Evolutionary conservation across 1,140 invertebrate genomes (phyloP), one percentile per base, ranked within the genome.

Genomic region (Nylanderia fulva): DNA sequence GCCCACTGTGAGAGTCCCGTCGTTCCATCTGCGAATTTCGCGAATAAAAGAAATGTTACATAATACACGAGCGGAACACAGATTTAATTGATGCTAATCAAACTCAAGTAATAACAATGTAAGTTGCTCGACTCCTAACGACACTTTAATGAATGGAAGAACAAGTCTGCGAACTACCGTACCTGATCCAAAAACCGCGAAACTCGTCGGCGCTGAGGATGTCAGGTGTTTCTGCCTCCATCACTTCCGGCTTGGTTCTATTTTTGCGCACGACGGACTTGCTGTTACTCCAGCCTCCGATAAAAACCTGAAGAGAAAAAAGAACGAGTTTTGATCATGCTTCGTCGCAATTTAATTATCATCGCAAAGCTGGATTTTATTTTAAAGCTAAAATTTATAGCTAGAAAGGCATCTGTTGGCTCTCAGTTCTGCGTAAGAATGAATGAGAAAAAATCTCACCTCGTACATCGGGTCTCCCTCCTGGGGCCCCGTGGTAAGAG

Each of bases 191-290:
- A 94, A 98, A 98, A 18, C 96, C 97, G 66, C 97, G 96, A 92
- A 96, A 97, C 91, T 98, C 97, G 48, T 96, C 96, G 2, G 90
- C 95, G 90, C 95, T 96, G 52, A 98, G 92, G 86, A 98, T 96
- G 48, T 94, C 95, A 0, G 97, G 96, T 3, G 97, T 98, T 21
- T 96, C 96, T 8, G 95, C 96, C 92, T 97, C 96, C 11, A 96
- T 96, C 84, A 97, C 96, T 61, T 98, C 97, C 6, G 97, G 97
- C 91, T 98, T 97, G 3, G 96, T 95, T 84, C 96, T 96, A 92
- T 98, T 97, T 90, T 96, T 96, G 72, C 97, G 96, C 90, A 98
- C 97, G 0, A 97, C 97, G n/a, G 97, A 97, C 94, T 98, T 98
- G 66, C 95, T 95, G 91, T 98, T 98, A 9, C 95, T 95, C 98